Evolutionary conservation across 2,113 vertebrate genomes (phyloP).

Genomic region (Pseudois nayaur): DNA sequence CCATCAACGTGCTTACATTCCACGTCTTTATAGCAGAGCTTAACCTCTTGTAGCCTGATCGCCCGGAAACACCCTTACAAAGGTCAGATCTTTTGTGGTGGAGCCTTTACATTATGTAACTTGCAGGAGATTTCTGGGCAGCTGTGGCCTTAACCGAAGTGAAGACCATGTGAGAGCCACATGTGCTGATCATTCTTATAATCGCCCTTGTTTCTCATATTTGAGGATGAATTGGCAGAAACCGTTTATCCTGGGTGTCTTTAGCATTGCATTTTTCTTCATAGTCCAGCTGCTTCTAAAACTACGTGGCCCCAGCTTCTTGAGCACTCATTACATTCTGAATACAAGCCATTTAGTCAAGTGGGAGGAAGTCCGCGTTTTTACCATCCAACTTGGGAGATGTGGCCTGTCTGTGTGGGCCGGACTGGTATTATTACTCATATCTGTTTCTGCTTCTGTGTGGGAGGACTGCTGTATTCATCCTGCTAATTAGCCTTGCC

Average conservation of each 20-base stretch:
- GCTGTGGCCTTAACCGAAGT: neutral
- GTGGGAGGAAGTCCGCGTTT: neutral
- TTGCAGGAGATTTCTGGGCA: neutral
- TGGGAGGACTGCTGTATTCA: neutral
- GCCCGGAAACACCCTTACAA: neutral
- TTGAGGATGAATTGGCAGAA: neutral
- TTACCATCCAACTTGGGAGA: neutral
- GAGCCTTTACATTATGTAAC: neutral
- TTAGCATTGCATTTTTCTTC: neutral
- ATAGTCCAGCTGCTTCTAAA: neutral
- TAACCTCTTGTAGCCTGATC: neutral
- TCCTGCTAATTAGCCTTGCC: constrained; percentile 28
- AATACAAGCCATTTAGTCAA: neutral
- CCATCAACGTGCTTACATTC: neutral
- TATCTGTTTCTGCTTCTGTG: neutral
- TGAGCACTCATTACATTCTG: neutral
- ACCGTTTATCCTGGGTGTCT: neutral
- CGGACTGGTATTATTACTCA: neutral
- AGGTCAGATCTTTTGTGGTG: neutral
- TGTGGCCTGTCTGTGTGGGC: neutral
- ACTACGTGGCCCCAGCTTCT: neutral
- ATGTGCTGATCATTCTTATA: neutral
- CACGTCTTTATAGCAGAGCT: neutral
- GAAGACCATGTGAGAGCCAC: neutral
- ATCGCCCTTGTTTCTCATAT: neutral